Percentiles rank a stretch among this genome's conserved stretches.
Evolutionary conservation across 2,797 vertebrate species (phyloP).

Genomic region (Cossypha heuglini): DNA sequence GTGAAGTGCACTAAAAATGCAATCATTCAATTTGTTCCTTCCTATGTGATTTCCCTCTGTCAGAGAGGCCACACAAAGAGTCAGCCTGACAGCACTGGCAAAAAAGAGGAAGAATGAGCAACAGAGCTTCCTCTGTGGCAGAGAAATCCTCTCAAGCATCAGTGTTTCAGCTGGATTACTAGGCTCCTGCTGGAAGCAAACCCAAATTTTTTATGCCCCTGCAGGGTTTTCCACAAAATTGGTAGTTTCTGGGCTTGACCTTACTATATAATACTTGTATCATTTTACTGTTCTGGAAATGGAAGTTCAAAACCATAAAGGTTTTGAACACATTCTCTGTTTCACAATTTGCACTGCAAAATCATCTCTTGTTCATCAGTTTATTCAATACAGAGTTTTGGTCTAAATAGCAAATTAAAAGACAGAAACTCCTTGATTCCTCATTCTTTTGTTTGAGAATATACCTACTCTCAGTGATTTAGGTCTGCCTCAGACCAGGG

Average conservation of each 20-base stretch:
- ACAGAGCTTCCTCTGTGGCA: background rate
- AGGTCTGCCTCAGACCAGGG: background rate
- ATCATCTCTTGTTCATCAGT: background rate
- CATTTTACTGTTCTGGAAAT: background rate
- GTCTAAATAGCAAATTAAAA: background rate
- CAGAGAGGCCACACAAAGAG: background rate
- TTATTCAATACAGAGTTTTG: background rate
- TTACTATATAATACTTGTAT: background rate
- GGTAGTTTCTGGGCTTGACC: background rate
- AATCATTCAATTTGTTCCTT: background rate
- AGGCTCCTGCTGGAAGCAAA: background rate
- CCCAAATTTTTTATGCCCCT: background rate
- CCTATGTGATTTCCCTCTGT: background rate
- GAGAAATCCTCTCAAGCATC: background rate
- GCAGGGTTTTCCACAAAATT: background rate
- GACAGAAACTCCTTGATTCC: background rate
- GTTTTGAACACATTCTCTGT: background rate
- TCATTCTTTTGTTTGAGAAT: background rate
- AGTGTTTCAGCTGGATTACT: background rate
- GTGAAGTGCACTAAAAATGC: background rate
- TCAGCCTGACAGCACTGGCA: background rate
- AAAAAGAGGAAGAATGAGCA: background rate
- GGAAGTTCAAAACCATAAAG: background rate
- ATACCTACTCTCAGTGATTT: background rate
- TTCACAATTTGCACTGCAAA: background rate